Conservation (phyloP, 2,888 invertebrate genomes). For the Andrena marginata region DNA sequence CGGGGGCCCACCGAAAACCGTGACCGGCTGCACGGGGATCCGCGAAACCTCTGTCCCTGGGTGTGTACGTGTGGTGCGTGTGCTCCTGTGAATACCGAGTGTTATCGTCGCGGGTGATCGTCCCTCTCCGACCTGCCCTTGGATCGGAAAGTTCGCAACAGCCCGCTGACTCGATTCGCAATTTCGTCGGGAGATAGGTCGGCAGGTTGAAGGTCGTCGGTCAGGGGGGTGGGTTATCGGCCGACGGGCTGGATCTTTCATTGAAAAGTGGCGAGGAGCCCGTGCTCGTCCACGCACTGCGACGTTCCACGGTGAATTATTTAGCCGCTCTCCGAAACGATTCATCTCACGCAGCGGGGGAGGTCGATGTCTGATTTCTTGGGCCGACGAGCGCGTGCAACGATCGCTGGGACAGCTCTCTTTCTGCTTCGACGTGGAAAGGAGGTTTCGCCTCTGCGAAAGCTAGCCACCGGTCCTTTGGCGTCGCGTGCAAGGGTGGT, state of each 20-base stretch:
- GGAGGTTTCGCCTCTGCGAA: background rate
- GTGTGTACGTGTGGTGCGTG: conserved; percentile 30
- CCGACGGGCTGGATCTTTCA: background rate
- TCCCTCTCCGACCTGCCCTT: background rate
- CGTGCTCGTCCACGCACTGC: background rate
- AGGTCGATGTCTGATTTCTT: background rate
- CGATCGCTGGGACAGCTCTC: background rate
- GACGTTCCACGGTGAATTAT: background rate
- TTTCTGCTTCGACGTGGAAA: background rate
- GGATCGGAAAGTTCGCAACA: conserved; percentile 14
- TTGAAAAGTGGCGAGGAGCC: background rate
- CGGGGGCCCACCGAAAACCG: background rate
- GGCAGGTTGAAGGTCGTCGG: background rate
- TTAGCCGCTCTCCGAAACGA: conserved; percentile 10
- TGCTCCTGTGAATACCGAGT: conserved; percentile 40
- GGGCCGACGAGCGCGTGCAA: background rate
- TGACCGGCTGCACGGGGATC: conserved; percentile 14
- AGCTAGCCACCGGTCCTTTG: background rate
- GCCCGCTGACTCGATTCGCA: background rate
- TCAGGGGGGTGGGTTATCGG: background rate
- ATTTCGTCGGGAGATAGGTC: background rate
- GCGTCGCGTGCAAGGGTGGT: conserved; percentile 50
- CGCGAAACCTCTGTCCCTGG: conserved; percentile 54
- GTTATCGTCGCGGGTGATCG: conserved; percentile 45
- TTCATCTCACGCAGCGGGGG: conserved; percentile 1